phyloP scores from a whole-genome alignment of 2,113 vertebrate genomes.

The Corythornis madagascariensis region DNA sequence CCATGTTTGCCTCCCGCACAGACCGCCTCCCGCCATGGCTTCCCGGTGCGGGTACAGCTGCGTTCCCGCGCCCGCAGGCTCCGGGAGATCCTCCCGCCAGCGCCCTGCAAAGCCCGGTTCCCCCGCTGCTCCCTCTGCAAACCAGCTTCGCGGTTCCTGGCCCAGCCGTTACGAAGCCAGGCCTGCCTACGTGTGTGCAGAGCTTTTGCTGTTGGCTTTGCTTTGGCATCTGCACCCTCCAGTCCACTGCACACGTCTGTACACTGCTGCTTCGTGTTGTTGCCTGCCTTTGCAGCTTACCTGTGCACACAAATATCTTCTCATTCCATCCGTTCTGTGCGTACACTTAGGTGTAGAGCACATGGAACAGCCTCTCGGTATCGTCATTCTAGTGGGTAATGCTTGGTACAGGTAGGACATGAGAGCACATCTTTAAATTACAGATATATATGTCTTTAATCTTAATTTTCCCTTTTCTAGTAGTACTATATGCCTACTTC shows the following conservation, averaged over 20 bases:
- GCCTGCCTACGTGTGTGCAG: rapidly evolving
- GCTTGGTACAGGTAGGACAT: neutral
- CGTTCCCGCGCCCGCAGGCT: neutral
- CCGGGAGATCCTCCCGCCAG: rapidly evolving
- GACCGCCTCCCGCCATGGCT: neutral
- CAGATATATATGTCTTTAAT: neutral
- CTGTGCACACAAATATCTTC: rapidly evolving
- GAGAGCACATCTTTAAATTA: neutral
- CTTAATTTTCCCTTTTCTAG: neutral
- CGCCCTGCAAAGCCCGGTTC: neutral
- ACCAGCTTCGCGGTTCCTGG: rapidly evolving
- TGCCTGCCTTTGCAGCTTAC: neutral
- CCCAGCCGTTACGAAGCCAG: neutral
- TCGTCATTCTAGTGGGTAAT: neutral
- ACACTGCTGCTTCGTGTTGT: rapidly evolving
- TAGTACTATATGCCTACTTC: neutral
- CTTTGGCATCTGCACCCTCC: neutral
- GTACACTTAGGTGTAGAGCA: rapidly evolving
- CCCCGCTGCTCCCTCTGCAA: rapidly evolving
- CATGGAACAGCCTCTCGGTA: neutral
- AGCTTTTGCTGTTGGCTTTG: rapidly evolving
- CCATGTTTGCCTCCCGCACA: neutral
- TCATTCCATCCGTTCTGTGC: rapidly evolving
- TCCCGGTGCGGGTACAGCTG: rapidly evolving
- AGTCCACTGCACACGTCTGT: neutral